These are phyloP conservation scores for Xanthia icteritia DNA, from an alignment of 2,888 invertebrate genomes.

Conservation along the genomic window DNA sequence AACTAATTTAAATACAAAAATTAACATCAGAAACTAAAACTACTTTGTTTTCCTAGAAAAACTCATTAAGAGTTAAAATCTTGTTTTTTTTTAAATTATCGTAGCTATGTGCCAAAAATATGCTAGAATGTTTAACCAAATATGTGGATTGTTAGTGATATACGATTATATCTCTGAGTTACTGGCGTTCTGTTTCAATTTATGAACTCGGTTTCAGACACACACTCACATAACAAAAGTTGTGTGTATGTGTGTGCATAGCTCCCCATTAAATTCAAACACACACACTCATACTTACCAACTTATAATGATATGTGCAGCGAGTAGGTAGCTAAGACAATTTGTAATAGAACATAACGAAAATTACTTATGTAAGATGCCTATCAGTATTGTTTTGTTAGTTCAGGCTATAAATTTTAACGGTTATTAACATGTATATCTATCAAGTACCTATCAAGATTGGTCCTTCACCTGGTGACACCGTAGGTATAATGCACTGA, in stretches of 20 bases:
- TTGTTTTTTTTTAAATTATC: conserved; percentile 21
- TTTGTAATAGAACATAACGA: conserved; percentile 56
- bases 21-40: conserved; percentile 1
- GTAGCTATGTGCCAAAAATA: conserved; percentile 40
- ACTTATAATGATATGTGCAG: conserved; percentile 10
- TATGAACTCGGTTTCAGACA: conserved; percentile 34
- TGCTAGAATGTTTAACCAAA: conserved; percentile 49
- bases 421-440: conserved; percentile 58
- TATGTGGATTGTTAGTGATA: conserved; percentile 54
- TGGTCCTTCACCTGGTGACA: conserved; percentile 62
- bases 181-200: conserved; percentile 46
- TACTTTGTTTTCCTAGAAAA: conserved; percentile 46
- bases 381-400: conserved; percentile 65
- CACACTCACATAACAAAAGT: conserved; percentile 10
- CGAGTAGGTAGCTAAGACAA: conserved; percentile 38
- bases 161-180: conserved; percentile 53
- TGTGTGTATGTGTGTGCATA: conserved; percentile 6
- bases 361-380: conserved; percentile 61
- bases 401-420: conserved; percentile 60
- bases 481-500: conserved; percentile 58
- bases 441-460: conserved; percentile 61
- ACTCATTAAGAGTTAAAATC: conserved; percentile 35
- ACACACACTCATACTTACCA: conserved; percentile 22
- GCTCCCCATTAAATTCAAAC: background rate
- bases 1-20: conserved; percentile 12